phyloP scores from a whole-genome alignment of 2,888 invertebrate species.

The Phortica okadai region DNA sequence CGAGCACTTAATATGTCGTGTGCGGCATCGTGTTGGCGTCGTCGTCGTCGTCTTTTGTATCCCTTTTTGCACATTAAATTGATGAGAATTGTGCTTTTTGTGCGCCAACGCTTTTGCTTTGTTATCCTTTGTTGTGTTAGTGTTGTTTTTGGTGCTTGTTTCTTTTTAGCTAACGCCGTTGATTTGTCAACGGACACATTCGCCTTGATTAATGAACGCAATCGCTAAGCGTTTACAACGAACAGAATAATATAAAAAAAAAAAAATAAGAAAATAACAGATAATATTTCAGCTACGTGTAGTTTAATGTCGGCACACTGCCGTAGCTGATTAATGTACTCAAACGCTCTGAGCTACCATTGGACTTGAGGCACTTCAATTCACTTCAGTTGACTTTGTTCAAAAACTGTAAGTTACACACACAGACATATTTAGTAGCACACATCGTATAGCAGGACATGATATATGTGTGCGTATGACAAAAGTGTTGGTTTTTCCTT shows the following conservation, averaged over 20 bases:
- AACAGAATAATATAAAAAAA: not conserved
- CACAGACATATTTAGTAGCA: not conserved
- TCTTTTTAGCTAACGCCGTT: constrained; percentile 8
- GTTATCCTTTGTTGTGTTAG: not conserved
- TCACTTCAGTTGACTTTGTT: not conserved
- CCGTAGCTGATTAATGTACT: constrained; percentile 15
- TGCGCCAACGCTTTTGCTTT: not conserved
- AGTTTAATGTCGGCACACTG: constrained; percentile 18
- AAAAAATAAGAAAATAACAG: not conserved
- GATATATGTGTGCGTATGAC: not conserved
- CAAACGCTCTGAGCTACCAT: not conserved
- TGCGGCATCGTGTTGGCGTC: not conserved
- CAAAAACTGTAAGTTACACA: constrained; percentile 21
- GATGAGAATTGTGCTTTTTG: constrained; percentile 15
- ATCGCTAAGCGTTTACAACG: constrained; percentile 14
- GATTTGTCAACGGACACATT: constrained; percentile 27
- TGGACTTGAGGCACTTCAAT: not conserved
- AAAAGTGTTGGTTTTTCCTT: not conserved
- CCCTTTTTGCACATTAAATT: constrained; percentile 9
- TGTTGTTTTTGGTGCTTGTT: constrained; percentile 5
- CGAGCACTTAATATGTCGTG: not conserved
- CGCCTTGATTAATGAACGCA: constrained; percentile 24
- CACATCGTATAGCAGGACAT: not conserved
- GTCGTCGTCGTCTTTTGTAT: constrained; percentile 9
- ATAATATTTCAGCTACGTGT: not conserved